Evolutionary conservation across 2,888 invertebrate species (phyloP).

Genomic region (Ichneumoninae sp.): DNA sequence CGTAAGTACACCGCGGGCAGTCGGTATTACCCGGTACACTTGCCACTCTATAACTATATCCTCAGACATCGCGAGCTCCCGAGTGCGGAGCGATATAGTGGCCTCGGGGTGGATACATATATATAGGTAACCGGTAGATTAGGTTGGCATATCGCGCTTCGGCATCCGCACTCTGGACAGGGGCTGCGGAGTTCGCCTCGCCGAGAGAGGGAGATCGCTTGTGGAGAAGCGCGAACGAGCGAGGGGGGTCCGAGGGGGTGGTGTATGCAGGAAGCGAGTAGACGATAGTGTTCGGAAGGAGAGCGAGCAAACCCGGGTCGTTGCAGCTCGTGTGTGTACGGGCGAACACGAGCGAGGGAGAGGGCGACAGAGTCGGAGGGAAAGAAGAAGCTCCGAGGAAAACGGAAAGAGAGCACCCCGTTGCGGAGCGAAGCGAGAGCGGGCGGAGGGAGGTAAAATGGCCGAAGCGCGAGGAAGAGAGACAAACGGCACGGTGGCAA

Average conservation of each 20-base stretch:
- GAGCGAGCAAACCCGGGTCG: slow-evolving; percentile 1
- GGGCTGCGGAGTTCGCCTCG: slow-evolving; percentile 2
- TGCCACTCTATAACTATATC: not conserved
- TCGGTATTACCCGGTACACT: not conserved
- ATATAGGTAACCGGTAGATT: slow-evolving; percentile 62
- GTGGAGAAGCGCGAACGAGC: slow-evolving; percentile 38
- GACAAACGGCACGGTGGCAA: slow-evolving; percentile 36
- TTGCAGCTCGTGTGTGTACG: slow-evolving; percentile 52
- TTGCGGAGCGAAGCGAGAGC: slow-evolving; percentile 45
- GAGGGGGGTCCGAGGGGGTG: not conserved
- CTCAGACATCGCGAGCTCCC: slow-evolving; percentile 11
- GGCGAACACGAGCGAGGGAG: not conserved
- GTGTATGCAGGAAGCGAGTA: slow-evolving; percentile 65
- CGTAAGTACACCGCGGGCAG: slow-evolving; percentile 54
- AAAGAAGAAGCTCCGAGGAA: slow-evolving; percentile 52
- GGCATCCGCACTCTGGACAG: slow-evolving; percentile 33
- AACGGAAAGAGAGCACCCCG: slow-evolving; percentile 58
- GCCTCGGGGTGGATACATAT: slow-evolving; percentile 32
- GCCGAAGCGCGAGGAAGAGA: slow-evolving; percentile 57
- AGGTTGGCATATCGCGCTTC: slow-evolving; percentile 64
- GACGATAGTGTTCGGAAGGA: slow-evolving; percentile 78
- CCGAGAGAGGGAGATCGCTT: slow-evolving; percentile 33
- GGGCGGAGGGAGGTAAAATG: slow-evolving; percentile 57
- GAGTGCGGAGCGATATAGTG: slow-evolving; percentile 37
- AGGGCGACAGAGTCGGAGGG: slow-evolving; percentile 59